phyloP scores from a whole-genome alignment of 2,888 invertebrate genomes.

The Drosophila conformis region DNA sequence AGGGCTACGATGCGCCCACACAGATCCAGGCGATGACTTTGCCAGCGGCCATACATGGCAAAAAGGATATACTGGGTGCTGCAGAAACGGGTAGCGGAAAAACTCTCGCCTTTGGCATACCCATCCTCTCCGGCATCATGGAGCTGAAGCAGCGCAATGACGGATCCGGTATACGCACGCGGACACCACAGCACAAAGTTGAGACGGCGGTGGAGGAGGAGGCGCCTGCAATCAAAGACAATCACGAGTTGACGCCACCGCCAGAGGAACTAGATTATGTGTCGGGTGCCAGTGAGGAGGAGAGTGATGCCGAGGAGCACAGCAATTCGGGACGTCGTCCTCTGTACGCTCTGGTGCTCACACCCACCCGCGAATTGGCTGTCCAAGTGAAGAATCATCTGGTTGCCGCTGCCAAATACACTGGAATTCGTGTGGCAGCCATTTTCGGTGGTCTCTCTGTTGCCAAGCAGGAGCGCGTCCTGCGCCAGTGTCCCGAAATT shows the following conservation, averaged over 20 bases:
- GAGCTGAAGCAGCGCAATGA: slow-evolving; percentile 86
- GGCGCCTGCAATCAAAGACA: slow-evolving; percentile 30
- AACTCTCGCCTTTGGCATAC: slow-evolving; percentile 98
- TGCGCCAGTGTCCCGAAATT: slow-evolving; percentile 94
- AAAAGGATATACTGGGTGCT: slow-evolving; percentile 97
- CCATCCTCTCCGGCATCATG: slow-evolving; percentile 94
- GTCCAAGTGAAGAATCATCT: slow-evolving; percentile 97
- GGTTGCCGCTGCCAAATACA: slow-evolving; percentile 91
- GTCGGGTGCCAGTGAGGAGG: slow-evolving; percentile 63
- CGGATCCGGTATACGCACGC: slow-evolving; percentile 80
- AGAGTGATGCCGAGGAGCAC: slow-evolving; percentile 60
- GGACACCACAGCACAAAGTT: slow-evolving; percentile 63
- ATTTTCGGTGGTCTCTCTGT: slow-evolving; percentile 97
- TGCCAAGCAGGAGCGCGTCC: slow-evolving; percentile 96
- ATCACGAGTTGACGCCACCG: slow-evolving; percentile 84
- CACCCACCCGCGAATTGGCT: slow-evolving; percentile 98
- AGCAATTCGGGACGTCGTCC: slow-evolving; percentile 54
- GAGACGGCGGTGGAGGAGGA: slow-evolving; percentile 18
- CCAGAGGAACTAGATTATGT: slow-evolving; percentile 81
- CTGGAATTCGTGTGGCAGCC: slow-evolving; percentile 90
- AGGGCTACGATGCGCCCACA: slow-evolving; percentile 93
- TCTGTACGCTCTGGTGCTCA: slow-evolving; percentile 94
- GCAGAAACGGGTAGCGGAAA: slow-evolving; percentile 99
- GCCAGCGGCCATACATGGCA: slow-evolving; percentile 93
- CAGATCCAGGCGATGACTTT: slow-evolving; percentile 93